These are phyloP conservation scores for Aeoliscus strigatus DNA, from an alignment of 2,797 vertebrate genomes.

Conservation along the genomic window DNA sequence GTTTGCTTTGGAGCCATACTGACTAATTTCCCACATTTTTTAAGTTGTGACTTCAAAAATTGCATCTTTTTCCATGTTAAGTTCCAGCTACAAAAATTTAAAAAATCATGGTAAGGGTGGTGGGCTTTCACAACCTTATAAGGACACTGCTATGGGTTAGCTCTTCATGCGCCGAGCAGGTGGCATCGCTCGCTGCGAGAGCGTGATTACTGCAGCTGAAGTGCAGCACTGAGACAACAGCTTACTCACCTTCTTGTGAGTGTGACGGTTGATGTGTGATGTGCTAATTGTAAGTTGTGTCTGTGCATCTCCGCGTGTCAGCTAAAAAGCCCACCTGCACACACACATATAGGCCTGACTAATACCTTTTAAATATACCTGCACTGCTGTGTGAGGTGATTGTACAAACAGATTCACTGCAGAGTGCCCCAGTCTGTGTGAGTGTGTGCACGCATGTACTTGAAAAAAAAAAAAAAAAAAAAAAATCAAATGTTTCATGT, in stretches of 20 bases:
- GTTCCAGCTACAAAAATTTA: too few species aligned
- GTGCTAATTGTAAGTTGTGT: conserved; percentile 39
- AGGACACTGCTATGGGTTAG: too few species aligned
- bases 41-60: too few species aligned
- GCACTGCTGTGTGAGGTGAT: conserved; percentile 10
- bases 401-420: conserved; percentile 9
- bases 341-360: conserved; percentile 27
- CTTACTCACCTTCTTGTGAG: conserved; percentile 50
- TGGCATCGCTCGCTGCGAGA: conserved; percentile 16
- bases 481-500: too few species aligned
- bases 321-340: conserved; percentile 50
- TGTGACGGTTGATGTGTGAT: conserved; percentile 24
- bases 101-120: too few species aligned
- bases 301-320: conserved; percentile 41
- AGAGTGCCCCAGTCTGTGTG: neutral
- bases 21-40: too few species aligned
- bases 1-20: too few species aligned
- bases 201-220: conserved; percentile 35
- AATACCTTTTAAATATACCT: conserved; percentile 26
- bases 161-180: conserved; percentile 23
- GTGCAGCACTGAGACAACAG: conserved; percentile 43
- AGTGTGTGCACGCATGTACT: too few species aligned
- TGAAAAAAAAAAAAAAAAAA: too few species aligned
- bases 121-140: too few species aligned
- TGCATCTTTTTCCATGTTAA: too few species aligned